Evolutionary conservation across 2,888 invertebrate species (phyloP).

Genomic region (Herminia tarsipennalis): DNA sequence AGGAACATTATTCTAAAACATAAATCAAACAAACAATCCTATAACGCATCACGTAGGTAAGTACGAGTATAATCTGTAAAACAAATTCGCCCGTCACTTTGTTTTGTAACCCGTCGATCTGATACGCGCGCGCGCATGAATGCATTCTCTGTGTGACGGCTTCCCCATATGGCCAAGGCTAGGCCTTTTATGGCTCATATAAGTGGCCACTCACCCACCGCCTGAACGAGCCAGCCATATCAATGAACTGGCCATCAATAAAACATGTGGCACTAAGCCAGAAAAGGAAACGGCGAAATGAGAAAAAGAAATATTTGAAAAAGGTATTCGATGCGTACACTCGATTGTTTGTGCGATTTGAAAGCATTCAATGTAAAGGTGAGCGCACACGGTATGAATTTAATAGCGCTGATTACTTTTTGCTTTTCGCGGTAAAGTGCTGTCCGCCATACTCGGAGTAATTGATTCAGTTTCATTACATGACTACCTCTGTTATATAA

Average conservation of each 20-base stretch:
- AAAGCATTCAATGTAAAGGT: slow-evolving; percentile 82
- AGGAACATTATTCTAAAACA: slow-evolving; percentile 10
- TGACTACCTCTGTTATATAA: slow-evolving; percentile 61
- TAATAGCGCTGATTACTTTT: slow-evolving; percentile 62
- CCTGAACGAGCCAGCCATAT: slow-evolving; percentile 84
- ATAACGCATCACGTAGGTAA: slow-evolving; percentile 33
- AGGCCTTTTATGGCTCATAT: slow-evolving; percentile 82
- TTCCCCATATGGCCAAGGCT: slow-evolving; percentile 85
- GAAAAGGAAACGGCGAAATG: slow-evolving; percentile 82
- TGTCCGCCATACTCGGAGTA: slow-evolving; percentile 60
- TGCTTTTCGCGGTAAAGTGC: slow-evolving; percentile 49
- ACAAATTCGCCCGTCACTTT: slow-evolving; percentile 66
- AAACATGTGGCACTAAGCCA: slow-evolving; percentile 83
- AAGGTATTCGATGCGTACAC: slow-evolving; percentile 75
- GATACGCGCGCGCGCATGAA: slow-evolving; percentile 80
- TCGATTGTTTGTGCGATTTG: slow-evolving; percentile 78
- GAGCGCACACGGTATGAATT: slow-evolving; percentile 70
- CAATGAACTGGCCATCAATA: slow-evolving; percentile 85
- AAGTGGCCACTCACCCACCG: slow-evolving; percentile 84
- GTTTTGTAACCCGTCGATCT: slow-evolving; percentile 74
- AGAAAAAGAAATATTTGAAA: slow-evolving; percentile 84
- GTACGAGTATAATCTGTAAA: slow-evolving; percentile 58
- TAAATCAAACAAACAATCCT: slow-evolving; percentile 25
- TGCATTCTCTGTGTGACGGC: slow-evolving; percentile 78
- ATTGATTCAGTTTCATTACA: slow-evolving; percentile 69